A percentile compares a stretch with the other conserved stretches of the same genome.
Conservation (phyloP, 1,140 invertebrate genomes). For the Neodiprion lecontei region DNA sequence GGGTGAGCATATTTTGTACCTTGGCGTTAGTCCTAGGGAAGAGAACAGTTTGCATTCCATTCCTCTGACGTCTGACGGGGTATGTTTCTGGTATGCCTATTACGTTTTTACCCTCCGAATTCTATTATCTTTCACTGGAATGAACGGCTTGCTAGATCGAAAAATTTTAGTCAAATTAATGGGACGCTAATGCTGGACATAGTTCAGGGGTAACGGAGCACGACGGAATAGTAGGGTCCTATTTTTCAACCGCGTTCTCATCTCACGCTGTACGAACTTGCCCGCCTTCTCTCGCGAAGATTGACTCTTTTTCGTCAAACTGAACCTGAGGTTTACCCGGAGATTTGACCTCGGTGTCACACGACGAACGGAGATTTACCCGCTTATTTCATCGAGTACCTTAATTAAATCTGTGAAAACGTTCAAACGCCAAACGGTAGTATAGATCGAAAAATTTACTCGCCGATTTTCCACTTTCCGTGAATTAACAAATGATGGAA, state of each 20-base stretch:
- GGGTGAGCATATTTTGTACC: background rate
- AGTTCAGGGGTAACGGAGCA: background rate
- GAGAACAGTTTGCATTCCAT: background rate
- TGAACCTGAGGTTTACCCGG: too few relatives aligned
- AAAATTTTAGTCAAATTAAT: background rate
- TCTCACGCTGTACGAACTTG: background rate
- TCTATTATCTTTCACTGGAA: background rate
- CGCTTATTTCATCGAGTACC: too few relatives aligned
- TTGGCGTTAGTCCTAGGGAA: background rate
- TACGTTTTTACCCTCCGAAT: background rate
- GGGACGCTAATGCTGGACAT: constrained; percentile 1
- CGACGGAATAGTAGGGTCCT: background rate
- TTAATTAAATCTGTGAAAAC: too few relatives aligned
- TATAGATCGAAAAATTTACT: too few relatives aligned
- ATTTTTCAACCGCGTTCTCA: background rate
- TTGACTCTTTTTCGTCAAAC: too few relatives aligned
- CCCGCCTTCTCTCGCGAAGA: background rate
- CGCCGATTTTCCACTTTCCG: too few relatives aligned
- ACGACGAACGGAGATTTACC: too few relatives aligned
- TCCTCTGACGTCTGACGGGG: background rate
- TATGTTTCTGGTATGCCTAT: constrained; percentile 5
- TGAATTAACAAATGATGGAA: too few relatives aligned
- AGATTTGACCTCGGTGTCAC: too few relatives aligned
- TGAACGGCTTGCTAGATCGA: background rate
- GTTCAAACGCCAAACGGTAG: too few relatives aligned